Conservation (phyloP, 2,888 invertebrate genomes). For the Smittia aterrima region DNA sequence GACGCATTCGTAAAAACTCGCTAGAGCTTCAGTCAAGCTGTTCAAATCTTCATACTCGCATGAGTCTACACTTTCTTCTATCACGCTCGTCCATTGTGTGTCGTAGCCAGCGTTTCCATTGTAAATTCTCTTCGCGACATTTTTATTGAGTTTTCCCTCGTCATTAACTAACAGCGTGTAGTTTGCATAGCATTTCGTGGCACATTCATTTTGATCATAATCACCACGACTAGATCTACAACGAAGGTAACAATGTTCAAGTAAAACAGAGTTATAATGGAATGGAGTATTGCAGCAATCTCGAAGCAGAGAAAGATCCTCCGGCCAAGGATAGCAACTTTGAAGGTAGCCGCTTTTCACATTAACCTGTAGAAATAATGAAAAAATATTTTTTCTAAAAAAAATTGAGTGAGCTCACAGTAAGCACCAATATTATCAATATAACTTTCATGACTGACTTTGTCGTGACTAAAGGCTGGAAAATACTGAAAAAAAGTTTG, state of each 20-base stretch:
- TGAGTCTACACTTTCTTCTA: neutral
- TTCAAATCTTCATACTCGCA: neutral
- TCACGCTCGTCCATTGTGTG: neutral
- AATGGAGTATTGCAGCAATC: neutral
- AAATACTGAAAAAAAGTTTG: no score
- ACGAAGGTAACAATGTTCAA: neutral
- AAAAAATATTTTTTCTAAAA: neutral
- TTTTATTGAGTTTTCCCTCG: neutral
- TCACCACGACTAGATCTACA: neutral
- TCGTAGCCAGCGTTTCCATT: neutral
- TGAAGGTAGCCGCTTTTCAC: neutral
- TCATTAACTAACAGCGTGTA: neutral
- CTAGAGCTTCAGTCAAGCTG: neutral
- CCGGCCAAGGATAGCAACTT: neutral
- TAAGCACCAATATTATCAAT: neutral
- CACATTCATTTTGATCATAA: neutral
- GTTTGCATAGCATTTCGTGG: neutral
- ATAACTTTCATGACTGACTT: neutral
- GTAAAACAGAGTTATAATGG: neutral
- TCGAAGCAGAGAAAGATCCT: neutral
- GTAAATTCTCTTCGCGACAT: neutral
- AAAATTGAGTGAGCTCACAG: neutral
- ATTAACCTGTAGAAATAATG: no score
- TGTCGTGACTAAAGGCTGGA: no score
- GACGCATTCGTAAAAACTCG: neutral